Percentiles rank a stretch among this genome's conserved stretches.
These are phyloP conservation scores for Pandemis corylana DNA, from an alignment of 2,888 invertebrate genomes.

Conservation along the genomic window DNA sequence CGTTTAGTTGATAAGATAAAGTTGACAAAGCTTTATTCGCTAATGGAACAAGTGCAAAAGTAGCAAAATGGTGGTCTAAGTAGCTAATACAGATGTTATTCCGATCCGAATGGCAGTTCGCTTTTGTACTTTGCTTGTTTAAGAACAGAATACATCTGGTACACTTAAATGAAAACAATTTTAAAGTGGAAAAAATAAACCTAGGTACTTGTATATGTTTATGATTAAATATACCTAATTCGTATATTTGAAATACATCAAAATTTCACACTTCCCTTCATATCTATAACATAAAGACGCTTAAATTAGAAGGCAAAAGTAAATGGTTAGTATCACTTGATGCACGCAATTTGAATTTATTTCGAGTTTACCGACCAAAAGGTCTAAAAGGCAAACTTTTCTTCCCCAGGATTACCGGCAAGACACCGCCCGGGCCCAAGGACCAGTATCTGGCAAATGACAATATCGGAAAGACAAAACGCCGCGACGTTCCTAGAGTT, in stretches of 20 bases:
- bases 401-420: constrained; percentile 57
- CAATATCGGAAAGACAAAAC: constrained; percentile 74
- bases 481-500: constrained; percentile 74
- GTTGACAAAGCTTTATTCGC: too few species aligned
- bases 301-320: constrained; percentile 16
- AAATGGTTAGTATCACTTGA: constrained; percentile 25
- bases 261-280: not conserved
- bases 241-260: not conserved
- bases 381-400: constrained; percentile 49
- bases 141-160: not conserved
- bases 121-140: not conserved
- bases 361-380: constrained; percentile 6
- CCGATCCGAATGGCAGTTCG: not conserved
- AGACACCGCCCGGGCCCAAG: constrained; percentile 61
- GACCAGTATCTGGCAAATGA: constrained; percentile 81
- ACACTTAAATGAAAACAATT: too few species aligned
- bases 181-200: too few species aligned
- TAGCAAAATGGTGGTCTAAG: too few species aligned
- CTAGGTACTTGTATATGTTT: not conserved
- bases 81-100: too few species aligned
- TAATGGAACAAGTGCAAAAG: too few species aligned
- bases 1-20: too few species aligned
- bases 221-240: not conserved
- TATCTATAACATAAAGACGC: not conserved
- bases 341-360: constrained; percentile 30